phyloP scores from a whole-genome alignment of 1,140 invertebrate genomes.

The Copidosoma floridanum region DNA sequence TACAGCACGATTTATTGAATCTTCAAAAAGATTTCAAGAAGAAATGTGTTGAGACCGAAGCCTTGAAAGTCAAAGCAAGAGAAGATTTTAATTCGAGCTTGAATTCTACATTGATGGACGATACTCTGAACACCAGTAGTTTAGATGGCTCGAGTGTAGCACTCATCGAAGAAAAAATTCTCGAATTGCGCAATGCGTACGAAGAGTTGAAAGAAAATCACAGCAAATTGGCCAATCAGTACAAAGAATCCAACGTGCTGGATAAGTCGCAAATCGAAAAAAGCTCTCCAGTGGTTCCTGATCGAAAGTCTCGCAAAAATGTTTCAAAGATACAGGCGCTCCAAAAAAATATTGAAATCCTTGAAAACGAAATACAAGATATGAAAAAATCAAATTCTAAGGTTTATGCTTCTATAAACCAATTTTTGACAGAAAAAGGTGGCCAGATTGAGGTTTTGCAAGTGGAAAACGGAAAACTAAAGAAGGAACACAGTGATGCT shows the following conservation, averaged over 20 bases:
- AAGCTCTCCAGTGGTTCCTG: background rate
- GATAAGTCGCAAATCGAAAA: conserved; percentile 29
- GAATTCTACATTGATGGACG: conserved; percentile 13
- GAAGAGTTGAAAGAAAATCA: conserved; percentile 34
- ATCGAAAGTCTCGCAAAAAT: conserved; percentile 2
- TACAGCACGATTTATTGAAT: conserved; percentile 35
- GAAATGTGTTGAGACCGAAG: conserved; percentile 31
- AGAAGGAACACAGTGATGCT: conserved; percentile 14
- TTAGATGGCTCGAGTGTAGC: conserved; percentile 30
- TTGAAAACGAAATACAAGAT: conserved; percentile 23
- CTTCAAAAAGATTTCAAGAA: conserved; percentile 39
- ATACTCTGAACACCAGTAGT: conserved; percentile 28
- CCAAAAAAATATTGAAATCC: conserved; percentile 16
- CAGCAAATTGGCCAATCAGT: conserved; percentile 24
- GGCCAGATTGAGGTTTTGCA: background rate
- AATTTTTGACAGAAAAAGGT: background rate
- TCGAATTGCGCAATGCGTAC: conserved; percentile 28
- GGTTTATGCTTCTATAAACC: background rate
- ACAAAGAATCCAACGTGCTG: conserved; percentile 33
- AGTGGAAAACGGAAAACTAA: conserved; percentile 18
- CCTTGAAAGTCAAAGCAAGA: conserved; percentile 33
- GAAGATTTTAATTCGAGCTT: conserved; percentile 37
- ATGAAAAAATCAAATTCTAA: background rate
- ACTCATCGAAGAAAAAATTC: conserved; percentile 35
- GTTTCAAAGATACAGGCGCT: conserved; percentile 20